phyloP scores from a whole-genome alignment of 2,113 vertebrate genomes.

The Myiopsitta monachus region DNA sequence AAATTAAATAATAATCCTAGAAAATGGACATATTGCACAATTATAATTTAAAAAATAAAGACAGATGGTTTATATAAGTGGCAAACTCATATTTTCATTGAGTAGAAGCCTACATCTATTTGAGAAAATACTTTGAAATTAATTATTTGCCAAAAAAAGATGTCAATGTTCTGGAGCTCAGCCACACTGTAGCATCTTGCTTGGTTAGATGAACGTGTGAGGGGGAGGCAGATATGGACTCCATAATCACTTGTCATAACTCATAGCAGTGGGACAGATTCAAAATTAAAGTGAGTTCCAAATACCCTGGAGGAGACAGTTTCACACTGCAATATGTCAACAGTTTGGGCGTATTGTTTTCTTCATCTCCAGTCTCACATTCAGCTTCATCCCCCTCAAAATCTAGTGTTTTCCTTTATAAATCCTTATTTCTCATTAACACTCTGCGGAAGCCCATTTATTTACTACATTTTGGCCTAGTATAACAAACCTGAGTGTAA shows the following conservation, averaged over 20 bases:
- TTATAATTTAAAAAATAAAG: conserved; percentile 53
- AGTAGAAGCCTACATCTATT: conserved; percentile 51
- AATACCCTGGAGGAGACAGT: not conserved
- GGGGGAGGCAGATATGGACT: conserved; percentile 34
- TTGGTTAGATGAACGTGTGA: not conserved
- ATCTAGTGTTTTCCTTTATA: not conserved
- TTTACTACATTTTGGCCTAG: not conserved
- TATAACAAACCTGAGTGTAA: not conserved
- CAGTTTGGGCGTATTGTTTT: not conserved
- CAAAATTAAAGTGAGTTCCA: not conserved
- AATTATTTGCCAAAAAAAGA: conserved; percentile 67
- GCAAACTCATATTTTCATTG: conserved; percentile 59
- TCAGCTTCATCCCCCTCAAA: not conserved
- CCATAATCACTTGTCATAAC: conserved; percentile 1
- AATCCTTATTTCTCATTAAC: not conserved
- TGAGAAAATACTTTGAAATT: conserved; percentile 59
- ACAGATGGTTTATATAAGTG: conserved; percentile 56
- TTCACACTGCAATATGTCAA: not conserved
- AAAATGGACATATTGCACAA: conserved; percentile 48
- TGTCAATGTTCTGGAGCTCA: conserved; percentile 50
- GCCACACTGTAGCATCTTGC: conserved; percentile 48
- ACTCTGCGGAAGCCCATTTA: not conserved
- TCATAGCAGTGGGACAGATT: not conserved
- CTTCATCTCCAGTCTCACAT: not conserved
- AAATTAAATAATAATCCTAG: not conserved